Conservation (phyloP, 2,113 vertebrate species). For the Rhegmatorhina hoffmannsi region DNA sequence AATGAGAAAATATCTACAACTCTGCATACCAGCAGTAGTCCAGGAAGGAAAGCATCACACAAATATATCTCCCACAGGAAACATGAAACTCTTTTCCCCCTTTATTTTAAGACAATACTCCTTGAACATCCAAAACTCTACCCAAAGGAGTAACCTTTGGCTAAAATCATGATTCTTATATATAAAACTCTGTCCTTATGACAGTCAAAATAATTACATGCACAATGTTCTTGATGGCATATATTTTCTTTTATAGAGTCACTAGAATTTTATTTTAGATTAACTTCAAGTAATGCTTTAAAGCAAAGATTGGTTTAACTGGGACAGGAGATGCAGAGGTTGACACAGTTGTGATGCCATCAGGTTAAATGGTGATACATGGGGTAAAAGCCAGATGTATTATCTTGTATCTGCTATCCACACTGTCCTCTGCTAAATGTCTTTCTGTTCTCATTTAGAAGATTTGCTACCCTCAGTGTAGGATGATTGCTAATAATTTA, state of each 20-base stretch:
- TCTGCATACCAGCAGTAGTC: neutral
- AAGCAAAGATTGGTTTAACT: neutral
- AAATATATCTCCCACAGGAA: neutral
- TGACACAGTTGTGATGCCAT: neutral
- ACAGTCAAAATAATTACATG: neutral
- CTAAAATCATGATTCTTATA: neutral
- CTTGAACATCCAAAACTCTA: neutral
- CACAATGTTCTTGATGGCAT: neutral
- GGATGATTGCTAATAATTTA: neutral
- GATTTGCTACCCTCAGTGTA: neutral
- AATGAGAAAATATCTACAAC: neutral
- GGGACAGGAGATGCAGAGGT: neutral
- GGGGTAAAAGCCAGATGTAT: neutral
- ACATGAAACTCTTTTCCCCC: accelerated
- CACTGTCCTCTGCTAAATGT: neutral
- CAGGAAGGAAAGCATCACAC: neutral
- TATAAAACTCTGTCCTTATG: neutral
- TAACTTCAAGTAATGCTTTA: neutral
- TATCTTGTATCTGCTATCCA: neutral
- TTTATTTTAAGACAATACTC: neutral
- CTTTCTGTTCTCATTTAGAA: neutral
- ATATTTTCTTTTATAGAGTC: neutral
- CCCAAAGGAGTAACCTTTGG: neutral
- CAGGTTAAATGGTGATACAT: neutral
- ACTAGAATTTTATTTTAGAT: neutral